Base-by-base conservation (phyloP, 2,113 vertebrate species). In the Corythornis cristatus region DNA sequence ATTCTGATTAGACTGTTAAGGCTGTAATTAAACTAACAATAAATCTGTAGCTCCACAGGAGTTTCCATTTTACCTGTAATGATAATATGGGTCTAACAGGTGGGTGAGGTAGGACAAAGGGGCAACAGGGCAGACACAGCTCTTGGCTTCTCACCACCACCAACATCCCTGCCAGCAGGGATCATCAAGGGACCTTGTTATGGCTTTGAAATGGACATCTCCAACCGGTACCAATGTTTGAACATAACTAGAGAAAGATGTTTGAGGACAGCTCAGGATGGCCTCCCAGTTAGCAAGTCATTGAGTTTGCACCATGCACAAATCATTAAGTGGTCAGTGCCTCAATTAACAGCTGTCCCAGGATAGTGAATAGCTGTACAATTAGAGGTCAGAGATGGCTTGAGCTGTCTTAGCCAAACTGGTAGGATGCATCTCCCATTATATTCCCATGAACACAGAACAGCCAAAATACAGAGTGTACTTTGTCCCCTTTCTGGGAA, bases 151-250 rank as follows among this genome's bases (percentile, higher is more conserved):
- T 40, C 2, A 2, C 51, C 18, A 15, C 29, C 80, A 28, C 10
- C 4, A 1, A 25, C 45, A 20, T 29, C 42, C 65, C 70, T 1
- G 1, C 1, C 8, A 28, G 57, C 23, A 22, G 11, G 61, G 29
- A 35, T 65, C 28, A 4, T 20, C 42, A 1, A 71, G 37, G 57
- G 87, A 94, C 60, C 67, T 80, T 37, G 71, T 77, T 80, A 76
- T 0, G 4, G 66, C 62, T 85, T 76, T 85, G 85, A 76, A 83
- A 87, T 29, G 58, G 78, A 76, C 78, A 70, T 74, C 20, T 37
- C 56, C 1, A 11, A 28, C 19, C 12, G 0, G 67, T 33, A 3
- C 40, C 3, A 0, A 3, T 3, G 48, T 4, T 53, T 43, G 91
- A 61, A 48, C 48, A 19, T 0, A 3, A 3, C 61, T 25, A 4